Percentiles rank a stretch among this genome's conserved stretches.
phyloP scores from a whole-genome alignment of 2,888 invertebrate species.

The Toxonevra muliebris region DNA sequence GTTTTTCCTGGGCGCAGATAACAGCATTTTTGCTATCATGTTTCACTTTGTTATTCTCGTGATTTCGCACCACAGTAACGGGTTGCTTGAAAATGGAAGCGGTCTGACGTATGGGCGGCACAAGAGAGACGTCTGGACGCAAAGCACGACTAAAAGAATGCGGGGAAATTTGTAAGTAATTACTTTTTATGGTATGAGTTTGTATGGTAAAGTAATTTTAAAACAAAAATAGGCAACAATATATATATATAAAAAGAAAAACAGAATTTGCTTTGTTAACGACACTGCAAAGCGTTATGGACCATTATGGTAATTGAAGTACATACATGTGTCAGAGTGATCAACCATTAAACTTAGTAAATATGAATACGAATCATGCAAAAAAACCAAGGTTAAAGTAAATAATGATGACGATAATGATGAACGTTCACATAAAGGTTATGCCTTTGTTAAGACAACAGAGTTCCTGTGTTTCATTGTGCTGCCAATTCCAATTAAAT shows the following conservation, averaged over 20 bases:
- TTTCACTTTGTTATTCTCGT: constrained; percentile 89
- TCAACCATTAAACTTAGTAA: too few species aligned
- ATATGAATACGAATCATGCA: too few species aligned
- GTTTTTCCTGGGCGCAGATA: constrained; percentile 85
- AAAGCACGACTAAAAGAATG: constrained; percentile 72
- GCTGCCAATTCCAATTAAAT: too few species aligned
- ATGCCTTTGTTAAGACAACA: too few species aligned
- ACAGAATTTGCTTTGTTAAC: too few species aligned
- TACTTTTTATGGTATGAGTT: background rate
- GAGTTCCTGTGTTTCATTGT: too few species aligned
- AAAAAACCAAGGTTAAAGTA: too few species aligned
- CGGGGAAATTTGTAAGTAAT: background rate
- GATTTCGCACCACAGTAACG: constrained; percentile 93
- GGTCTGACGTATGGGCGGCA: constrained; percentile 95
- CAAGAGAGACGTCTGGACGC: constrained; percentile 87
- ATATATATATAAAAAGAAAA: background rate
- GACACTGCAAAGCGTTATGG: too few species aligned
- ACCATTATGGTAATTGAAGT: too few species aligned
- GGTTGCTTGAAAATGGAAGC: constrained; percentile 99
- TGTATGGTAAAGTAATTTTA: background rate
- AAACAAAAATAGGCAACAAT: constrained; percentile 1
- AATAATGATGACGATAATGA: too few species aligned
- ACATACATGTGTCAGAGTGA: too few species aligned
- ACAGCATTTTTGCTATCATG: constrained; percentile 81
- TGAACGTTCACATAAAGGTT: too few species aligned